Conservation (phyloP, 2,888 invertebrate genomes). For the Cryptocephalus moraei region DNA sequence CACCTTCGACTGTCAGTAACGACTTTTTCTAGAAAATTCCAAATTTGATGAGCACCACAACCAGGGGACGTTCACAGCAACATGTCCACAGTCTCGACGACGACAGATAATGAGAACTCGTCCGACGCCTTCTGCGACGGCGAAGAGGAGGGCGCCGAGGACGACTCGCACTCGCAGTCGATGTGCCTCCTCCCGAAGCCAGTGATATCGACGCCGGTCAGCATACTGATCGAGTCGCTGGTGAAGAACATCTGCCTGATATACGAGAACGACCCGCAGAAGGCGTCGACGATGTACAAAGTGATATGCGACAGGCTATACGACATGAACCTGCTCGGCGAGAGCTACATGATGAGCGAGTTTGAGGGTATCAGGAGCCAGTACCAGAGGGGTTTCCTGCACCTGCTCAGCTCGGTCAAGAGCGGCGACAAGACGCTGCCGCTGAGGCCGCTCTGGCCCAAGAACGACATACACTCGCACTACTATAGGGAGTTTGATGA, state of each 20-base stretch:
- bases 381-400: slow-evolving; percentile 56
- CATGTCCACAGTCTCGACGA: too few species aligned
- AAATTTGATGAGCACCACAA: too few species aligned
- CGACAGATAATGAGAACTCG: too few species aligned
- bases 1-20: too few species aligned
- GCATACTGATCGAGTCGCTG: slow-evolving; percentile 59
- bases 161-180: slow-evolving; percentile 5
- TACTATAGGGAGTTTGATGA: slow-evolving; percentile 63
- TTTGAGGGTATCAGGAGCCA: slow-evolving; percentile 59
- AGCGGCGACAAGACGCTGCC: slow-evolving; percentile 41
- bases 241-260: slow-evolving; percentile 57
- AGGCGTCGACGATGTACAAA: slow-evolving; percentile 52
- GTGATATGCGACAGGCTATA: slow-evolving; percentile 57
- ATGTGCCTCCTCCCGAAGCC: slow-evolving; percentile 7
- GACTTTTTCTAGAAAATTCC: too few species aligned
- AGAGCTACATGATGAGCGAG: slow-evolving; percentile 58
- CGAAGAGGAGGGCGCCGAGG: neutral
- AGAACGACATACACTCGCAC: slow-evolving; percentile 47
- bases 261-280: slow-evolving; percentile 48
- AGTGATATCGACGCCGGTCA: slow-evolving; percentile 47
- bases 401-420: slow-evolving; percentile 50
- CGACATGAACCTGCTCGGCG: slow-evolving; percentile 59
- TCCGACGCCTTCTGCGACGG: too few species aligned
- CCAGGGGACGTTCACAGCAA: too few species aligned
- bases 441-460: slow-evolving; percentile 44